Base-by-base conservation (phyloP, 1,140 invertebrate genomes). In the Drosophila lowei region DNA sequence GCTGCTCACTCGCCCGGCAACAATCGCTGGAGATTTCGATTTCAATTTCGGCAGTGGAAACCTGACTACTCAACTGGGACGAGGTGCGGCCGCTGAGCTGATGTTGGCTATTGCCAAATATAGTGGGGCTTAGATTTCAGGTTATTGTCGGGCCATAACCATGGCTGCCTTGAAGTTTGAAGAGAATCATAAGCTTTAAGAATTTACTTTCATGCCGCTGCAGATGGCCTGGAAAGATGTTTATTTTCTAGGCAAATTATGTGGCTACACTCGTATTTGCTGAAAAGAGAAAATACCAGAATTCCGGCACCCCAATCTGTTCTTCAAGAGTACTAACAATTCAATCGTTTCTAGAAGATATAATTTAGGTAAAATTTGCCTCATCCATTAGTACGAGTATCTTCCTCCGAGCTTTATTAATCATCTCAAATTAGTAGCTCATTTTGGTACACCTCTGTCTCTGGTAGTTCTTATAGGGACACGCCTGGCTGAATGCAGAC, bases 401-500 rank as follows among this genome's bases (percentile, higher is more conserved):
- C 34, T 38, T 1, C 1, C 11, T 3, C 0, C 11, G 3, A 38
- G 13, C 34, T 38, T 4, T 13, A 2, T 43, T 13, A 1, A 2
- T 43, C 34, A 6, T 42, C 64, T 57, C 30, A 65, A 62, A 79
- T 79, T 60, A 61, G 77, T 61, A 16, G 2, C 63, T 68, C 54
- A 25, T 21, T 48, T 52, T 6, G 41, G 25, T 56, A 42, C 25
- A 28, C 42, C 1, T 46, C 34, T 38, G 3, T 38, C 34, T 34
- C 30, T 34, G 3, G 8, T 13, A 34, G 8, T 76, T 30, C 9
- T 23, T 44, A n/a, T 34, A 38, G 28, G 13, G 66, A 57, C 55
- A 81, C 74, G 81, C 61, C 58, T 78, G 60, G 81, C 56, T 80
- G 81, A 62, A 56, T 47, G 49, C 15, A 34, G 30, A 67, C 13